Evolutionary conservation across 1,140 invertebrate genomes (phyloP), one percentile per base, ranked within the genome.

Genomic region (Sweltsa coloradensis): DNA sequence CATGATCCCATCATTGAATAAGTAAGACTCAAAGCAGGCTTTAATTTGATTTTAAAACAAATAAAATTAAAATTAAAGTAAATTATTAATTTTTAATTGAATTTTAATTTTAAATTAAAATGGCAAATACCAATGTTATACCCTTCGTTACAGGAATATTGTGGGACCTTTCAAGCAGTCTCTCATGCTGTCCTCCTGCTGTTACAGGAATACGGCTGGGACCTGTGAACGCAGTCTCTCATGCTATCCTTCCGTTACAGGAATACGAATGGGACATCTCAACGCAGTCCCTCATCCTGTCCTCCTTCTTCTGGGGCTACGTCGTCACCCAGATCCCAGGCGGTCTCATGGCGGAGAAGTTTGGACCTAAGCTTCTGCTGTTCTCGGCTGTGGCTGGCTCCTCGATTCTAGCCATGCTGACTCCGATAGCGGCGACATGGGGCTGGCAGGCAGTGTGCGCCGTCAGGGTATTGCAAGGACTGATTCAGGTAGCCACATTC

Each of bases 401-500:
- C 36, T 63, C 74, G 5, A 47, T 81, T 5, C 58, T 73, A 57
- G 65, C 63, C 25, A 54, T 72, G 34, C 53, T 69, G 21, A 71
- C 59, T 39, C 73, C 71, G 11, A 58, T 52, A 0, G 62, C 61
- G 1, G 63, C 68, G 0, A 34, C 53, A 57, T 57, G 62, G 39
- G 63, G 76, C 2, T 81, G 76, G 75, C 58, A 76, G 59, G 66
- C 72, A 46, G 60, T 84, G 43, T 72, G 71, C 58, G 60, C 62
- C 54, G 66, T 78, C 11, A 70, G 89, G 23, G 73, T 88, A 0
- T 50, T 83, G 0, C 79, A 85, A 63, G 89, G 90, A 0, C 58
- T 92, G 0, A 67, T 63, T 50, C 73, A 77, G 66, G 45, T 46
- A 46, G 19, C 37, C 70, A n/a, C n/a, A n/a, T n/a, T n/a, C n/a